Evolutionary conservation across 2,888 invertebrate genomes (phyloP).

Genomic region (Spisula solida): DNA sequence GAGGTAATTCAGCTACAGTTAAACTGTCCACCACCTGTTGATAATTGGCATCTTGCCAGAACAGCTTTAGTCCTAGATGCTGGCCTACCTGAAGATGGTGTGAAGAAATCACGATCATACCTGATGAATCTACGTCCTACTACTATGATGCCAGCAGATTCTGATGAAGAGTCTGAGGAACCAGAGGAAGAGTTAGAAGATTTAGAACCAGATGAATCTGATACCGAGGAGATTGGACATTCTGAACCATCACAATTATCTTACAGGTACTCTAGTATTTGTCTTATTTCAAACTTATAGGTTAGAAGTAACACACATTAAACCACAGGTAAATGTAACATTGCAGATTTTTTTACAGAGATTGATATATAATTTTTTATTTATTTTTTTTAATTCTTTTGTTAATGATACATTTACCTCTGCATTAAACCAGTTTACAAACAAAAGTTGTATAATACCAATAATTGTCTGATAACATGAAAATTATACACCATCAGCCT

Average conservation of each 20-base stretch:
- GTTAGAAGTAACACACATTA: too few species aligned
- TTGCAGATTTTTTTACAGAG: too few species aligned
- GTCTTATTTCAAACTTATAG: too few species aligned
- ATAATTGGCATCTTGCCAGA: constrained; percentile 80
- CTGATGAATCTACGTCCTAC: constrained; percentile 79
- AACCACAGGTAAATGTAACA: too few species aligned
- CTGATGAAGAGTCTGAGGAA: constrained; percentile 63
- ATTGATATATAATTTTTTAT: too few species aligned
- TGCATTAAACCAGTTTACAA: too few species aligned
- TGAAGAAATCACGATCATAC: constrained; percentile 83
- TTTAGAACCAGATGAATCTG: constrained; percentile 64
- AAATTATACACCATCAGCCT: too few species aligned
- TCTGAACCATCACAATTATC: constrained; percentile 85
- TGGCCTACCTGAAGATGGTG: constrained; percentile 83
- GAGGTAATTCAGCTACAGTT: constrained; percentile 78
- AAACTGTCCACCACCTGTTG: constrained; percentile 77
- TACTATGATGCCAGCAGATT: constrained; percentile 70
- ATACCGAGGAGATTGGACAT: constrained; percentile 69
- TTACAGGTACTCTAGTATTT: constrained; percentile 72
- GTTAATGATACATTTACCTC: too few species aligned
- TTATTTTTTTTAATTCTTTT: too few species aligned
- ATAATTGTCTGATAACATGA: too few species aligned
- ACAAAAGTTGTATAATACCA: too few species aligned
- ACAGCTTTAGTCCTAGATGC: constrained; percentile 84
- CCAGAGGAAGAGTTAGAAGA: constrained; percentile 77